Evolutionary conservation across 2,797 vertebrate species (phyloP).

Genomic region (Setipinna tenuifilis): DNA sequence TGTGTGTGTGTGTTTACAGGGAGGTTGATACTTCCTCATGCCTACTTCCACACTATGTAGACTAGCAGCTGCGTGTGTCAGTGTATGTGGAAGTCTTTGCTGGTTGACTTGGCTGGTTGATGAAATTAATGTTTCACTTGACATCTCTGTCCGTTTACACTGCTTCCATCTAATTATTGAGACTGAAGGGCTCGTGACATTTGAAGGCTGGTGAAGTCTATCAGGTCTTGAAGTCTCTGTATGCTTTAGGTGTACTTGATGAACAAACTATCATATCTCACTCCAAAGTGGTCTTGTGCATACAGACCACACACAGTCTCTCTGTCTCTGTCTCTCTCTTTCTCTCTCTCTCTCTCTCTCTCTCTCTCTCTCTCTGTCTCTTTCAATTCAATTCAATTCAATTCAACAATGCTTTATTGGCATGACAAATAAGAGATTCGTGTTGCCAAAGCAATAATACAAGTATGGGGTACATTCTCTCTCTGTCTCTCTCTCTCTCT

Average conservation of each 20-base stretch:
- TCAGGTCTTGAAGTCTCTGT: neutral
- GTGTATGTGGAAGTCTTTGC: no score
- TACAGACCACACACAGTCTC: neutral
- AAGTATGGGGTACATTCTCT: no score
- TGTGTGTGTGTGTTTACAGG: no score
- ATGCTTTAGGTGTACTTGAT: neutral
- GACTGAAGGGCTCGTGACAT: neutral
- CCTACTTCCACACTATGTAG: no score
- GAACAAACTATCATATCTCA: neutral
- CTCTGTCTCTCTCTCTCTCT: no score
- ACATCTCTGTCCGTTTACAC: neutral
- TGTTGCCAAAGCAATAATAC: no score
- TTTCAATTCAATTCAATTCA: no score
- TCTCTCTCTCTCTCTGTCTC: neutral
- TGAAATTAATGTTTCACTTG: neutral
- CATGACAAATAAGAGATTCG: no score
- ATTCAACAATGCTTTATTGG: no score
- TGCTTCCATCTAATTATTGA: neutral
- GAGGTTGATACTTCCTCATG: no score
- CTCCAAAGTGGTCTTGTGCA: neutral
- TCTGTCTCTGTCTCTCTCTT: constrained; percentile 51
- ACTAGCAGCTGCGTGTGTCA: no score
- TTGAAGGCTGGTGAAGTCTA: neutral
- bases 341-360: neutral
- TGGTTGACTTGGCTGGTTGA: neutral